phyloP scores from a whole-genome alignment of 2,888 invertebrate species.

The Brenthis daphne region DNA sequence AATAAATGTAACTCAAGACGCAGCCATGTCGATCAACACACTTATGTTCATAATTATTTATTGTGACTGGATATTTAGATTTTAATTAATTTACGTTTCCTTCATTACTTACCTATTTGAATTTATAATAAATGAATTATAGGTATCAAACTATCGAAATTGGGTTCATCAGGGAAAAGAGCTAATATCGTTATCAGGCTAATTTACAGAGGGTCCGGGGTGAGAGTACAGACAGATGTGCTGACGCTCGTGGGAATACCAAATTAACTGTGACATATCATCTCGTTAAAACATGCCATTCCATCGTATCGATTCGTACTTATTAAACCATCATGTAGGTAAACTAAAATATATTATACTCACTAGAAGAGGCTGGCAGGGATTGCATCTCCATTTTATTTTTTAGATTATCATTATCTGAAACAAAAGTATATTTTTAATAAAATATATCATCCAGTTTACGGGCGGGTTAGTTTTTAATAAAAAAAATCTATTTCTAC shows the following conservation, averaged over 20 bases:
- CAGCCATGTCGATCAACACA: too few species aligned
- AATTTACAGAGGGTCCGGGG: constrained; percentile 43
- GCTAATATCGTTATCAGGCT: constrained; percentile 45
- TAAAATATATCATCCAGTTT: neutral
- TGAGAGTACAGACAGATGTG: constrained; percentile 67
- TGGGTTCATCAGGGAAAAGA: constrained; percentile 28
- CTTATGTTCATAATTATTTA: too few species aligned
- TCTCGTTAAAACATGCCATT: constrained; percentile 43
- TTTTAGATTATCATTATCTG: constrained; percentile 47
- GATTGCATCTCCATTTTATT: constrained; percentile 57
- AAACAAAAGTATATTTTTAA: constrained; percentile 36
- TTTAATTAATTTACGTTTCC: too few species aligned
- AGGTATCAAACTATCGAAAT: neutral
- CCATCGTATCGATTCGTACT: neutral
- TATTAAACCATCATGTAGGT: neutral
- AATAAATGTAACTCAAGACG: too few species aligned
- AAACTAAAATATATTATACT: constrained; percentile 42
- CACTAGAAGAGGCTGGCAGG: constrained; percentile 61
- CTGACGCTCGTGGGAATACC: constrained; percentile 65
- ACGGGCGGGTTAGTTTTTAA: too few species aligned
- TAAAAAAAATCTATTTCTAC: too few species aligned
- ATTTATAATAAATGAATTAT: too few species aligned
- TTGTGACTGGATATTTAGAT: too few species aligned
- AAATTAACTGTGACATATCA: constrained; percentile 60
- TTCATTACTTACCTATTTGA: too few species aligned